phyloP scores from a whole-genome alignment of 2,888 invertebrate species.

The Drosophila fulvimacula region DNA sequence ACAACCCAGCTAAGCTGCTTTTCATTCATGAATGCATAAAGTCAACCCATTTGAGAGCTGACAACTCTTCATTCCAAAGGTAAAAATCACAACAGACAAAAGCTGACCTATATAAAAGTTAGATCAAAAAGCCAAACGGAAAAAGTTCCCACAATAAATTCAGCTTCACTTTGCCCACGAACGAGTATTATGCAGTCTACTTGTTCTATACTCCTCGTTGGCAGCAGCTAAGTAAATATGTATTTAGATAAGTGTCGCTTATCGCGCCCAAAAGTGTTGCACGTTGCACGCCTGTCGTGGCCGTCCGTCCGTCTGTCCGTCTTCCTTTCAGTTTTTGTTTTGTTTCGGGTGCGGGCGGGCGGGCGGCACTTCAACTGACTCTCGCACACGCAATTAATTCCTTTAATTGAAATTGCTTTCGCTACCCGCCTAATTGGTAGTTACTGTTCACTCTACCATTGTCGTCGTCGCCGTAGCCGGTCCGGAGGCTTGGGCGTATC shows the following conservation, averaged over 20 bases:
- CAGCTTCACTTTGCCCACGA: background rate
- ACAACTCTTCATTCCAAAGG: background rate
- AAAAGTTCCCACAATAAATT: background rate
- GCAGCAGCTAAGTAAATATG: constrained; percentile 62
- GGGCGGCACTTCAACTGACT: constrained; percentile 60
- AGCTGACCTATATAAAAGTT: background rate
- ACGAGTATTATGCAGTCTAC: background rate
- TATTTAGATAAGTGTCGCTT: constrained; percentile 77
- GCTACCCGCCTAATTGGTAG: constrained; percentile 78
- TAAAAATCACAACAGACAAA: background rate
- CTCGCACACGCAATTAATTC: constrained; percentile 76
- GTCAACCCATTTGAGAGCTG: no score
- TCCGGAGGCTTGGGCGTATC: constrained; percentile 51
- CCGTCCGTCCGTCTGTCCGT: background rate
- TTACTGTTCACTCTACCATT: constrained; percentile 54
- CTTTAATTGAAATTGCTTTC: constrained; percentile 78
- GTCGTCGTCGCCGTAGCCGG: constrained; percentile 3
- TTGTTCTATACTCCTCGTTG: no score
- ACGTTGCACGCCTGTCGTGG: constrained; percentile 18
- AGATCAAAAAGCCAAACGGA: background rate
- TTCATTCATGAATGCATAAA: no score
- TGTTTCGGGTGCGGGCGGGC: background rate
- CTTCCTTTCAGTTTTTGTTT: background rate
- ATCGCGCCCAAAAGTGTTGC: constrained; percentile 57
- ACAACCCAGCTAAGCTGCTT: no score